A percentile compares a stretch with the other conserved stretches of the same genome.
phyloP scores from a whole-genome alignment of 1,140 invertebrate species.

The Pantala flavescens region DNA sequence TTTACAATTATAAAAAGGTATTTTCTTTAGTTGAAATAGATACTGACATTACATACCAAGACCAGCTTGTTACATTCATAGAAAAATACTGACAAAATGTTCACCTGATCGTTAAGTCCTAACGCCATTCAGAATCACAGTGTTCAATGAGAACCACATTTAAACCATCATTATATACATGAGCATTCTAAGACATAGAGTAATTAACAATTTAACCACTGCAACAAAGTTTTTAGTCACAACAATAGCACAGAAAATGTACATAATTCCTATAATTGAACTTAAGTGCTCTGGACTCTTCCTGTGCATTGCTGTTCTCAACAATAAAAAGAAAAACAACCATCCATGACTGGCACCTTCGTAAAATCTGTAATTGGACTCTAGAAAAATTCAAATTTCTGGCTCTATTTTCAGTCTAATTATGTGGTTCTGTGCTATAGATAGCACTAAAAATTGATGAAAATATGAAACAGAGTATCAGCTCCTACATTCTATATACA shows the following conservation, averaged over 20 bases:
- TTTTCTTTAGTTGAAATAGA: not conserved
- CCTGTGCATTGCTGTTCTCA: not conserved
- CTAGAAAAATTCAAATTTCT: not conserved
- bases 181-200: not conserved
- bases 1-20: not conserved
- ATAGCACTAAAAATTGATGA: not conserved
- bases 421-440: not conserved
- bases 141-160: not conserved
- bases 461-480: not conserved
- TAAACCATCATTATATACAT: not conserved
- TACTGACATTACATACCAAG: not conserved
- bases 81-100: slow-evolving; percentile 10
- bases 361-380: not conserved
- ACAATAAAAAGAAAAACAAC: not conserved
- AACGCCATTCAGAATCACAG: not conserved
- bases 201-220: not conserved
- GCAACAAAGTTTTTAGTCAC: not conserved
- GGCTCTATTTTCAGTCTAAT: not conserved
- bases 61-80: slow-evolving; percentile 6
- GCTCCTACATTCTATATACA: too few relatives aligned
- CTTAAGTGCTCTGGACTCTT: not conserved
- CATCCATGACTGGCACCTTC: not conserved
- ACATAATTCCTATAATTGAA: not conserved
- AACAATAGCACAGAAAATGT: slow-evolving; percentile 3
- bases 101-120: slow-evolving; percentile 4